Percentiles rank a stretch among this genome's conserved stretches.
Conservation (phyloP, 1,140 invertebrate genomes). For the Penaeus japonicus region DNA sequence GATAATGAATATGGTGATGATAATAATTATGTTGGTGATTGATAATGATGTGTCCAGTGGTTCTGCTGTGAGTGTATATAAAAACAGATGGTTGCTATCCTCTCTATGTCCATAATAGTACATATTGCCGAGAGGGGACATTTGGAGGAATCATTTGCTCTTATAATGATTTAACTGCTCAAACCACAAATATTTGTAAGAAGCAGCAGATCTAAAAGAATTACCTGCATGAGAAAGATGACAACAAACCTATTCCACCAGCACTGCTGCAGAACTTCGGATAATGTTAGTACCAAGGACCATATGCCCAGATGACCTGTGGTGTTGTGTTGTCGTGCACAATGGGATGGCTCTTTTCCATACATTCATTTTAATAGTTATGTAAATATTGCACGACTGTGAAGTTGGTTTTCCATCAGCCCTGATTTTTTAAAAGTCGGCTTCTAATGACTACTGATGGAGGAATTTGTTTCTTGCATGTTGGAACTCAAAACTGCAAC, state of each 20-base stretch:
- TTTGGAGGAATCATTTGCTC: slow-evolving; percentile 32
- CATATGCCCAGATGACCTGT: slow-evolving; percentile 32
- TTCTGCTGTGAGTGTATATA: slow-evolving; percentile 45
- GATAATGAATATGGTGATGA: slow-evolving; percentile 2
- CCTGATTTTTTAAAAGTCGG: background rate
- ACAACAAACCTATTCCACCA: slow-evolving; percentile 16
- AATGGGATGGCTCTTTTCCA: slow-evolving; percentile 33
- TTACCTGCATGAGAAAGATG: slow-evolving; percentile 26
- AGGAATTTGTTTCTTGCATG: too few relatives aligned
- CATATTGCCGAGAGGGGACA: slow-evolving; percentile 29
- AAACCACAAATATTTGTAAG: slow-evolving; percentile 46
- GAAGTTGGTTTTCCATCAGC: slow-evolving; percentile 51
- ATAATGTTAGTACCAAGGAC: slow-evolving; percentile 22
- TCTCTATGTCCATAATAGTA: slow-evolving; percentile 44
- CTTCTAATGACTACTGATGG: too few relatives aligned
- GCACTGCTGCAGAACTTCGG: slow-evolving; percentile 39
- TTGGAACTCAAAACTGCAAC: too few relatives aligned
- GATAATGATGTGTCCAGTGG: slow-evolving; percentile 4
- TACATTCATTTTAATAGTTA: slow-evolving; percentile 37
- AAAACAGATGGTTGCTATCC: slow-evolving; percentile 34
- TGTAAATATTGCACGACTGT: slow-evolving; percentile 49
- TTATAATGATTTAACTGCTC: slow-evolving; percentile 41
- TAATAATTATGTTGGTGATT: too few relatives aligned
- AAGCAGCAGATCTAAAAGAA: slow-evolving; percentile 23
- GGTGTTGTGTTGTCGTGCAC: slow-evolving; percentile 28